phyloP scores from a whole-genome alignment of 2,113 vertebrate species.

The Brienomyrus longianalis region DNA sequence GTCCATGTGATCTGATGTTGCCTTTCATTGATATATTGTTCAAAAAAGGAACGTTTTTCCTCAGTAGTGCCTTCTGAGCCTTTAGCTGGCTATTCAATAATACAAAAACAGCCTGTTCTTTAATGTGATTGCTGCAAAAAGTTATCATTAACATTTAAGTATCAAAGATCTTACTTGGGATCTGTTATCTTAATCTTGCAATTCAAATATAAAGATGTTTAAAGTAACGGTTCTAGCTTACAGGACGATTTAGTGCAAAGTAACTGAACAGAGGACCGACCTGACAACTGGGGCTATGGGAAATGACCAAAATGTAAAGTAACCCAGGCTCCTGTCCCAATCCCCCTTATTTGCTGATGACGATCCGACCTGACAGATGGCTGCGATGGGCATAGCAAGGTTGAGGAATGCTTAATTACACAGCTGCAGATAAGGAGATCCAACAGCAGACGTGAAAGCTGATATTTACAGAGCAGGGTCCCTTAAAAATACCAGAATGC shows the following conservation, averaged over 20 bases:
- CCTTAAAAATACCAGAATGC: not conserved
- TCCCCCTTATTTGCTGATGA: not conserved
- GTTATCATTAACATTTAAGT: not conserved
- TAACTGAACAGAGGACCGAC: not conserved
- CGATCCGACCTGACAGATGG: constrained; percentile 15
- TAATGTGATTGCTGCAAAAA: not conserved
- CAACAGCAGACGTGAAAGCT: not conserved
- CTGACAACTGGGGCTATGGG: not conserved
- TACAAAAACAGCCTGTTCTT: not conserved
- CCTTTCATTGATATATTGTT: not conserved
- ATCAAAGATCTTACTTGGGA: not conserved
- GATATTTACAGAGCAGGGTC: not conserved
- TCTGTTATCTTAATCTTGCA: not conserved
- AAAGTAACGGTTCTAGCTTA: not conserved
- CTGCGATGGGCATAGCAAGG: constrained; percentile 4
- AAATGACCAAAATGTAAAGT: not conserved
- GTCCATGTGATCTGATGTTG: not conserved
- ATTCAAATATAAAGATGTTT: not conserved
- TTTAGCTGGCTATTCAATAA: not conserved
- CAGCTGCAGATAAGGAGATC: constrained; percentile 8
- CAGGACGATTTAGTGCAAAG: not conserved
- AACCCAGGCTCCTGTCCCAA: not conserved
- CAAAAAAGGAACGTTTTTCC: not conserved
- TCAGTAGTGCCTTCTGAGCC: not conserved
- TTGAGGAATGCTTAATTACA: constrained; percentile 12